These are phyloP conservation scores for Cheilosia soror DNA, from an alignment of 2,888 invertebrate species.

Conservation along the genomic window DNA sequence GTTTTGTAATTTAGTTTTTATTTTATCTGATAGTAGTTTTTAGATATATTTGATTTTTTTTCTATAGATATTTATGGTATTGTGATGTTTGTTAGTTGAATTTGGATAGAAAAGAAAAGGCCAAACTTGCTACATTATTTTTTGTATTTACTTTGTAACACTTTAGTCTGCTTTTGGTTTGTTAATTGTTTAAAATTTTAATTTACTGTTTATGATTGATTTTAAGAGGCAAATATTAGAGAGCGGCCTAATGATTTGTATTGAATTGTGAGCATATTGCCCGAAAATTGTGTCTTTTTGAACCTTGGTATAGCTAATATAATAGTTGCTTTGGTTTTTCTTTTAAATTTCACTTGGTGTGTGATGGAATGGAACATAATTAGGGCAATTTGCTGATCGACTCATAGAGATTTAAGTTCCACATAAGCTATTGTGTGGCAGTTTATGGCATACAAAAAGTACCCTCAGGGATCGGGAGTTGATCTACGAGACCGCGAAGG, in stretches of 20 bases:
- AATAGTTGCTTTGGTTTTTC: background rate
- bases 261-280: background rate
- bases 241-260: background rate
- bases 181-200: slow-evolving; percentile 77
- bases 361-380: background rate
- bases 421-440: no score
- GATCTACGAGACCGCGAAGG: no score
- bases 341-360: background rate
- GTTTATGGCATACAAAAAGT: no score
- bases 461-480: no score
- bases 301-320: background rate
- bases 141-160: slow-evolving; percentile 75
- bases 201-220: slow-evolving; percentile 24
- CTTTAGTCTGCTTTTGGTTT: slow-evolving; percentile 76
- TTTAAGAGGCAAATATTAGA: background rate
- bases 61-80: background rate
- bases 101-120: slow-evolving; percentile 20
- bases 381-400: no score
- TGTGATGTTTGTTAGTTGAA: slow-evolving; percentile 52
- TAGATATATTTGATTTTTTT: background rate
- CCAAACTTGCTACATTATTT: slow-evolving; percentile 26
- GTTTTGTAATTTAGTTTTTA: slow-evolving; percentile 39
- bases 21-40: slow-evolving; percentile 17
- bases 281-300: background rate
- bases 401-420: no score